Conservation (phyloP, 23 tunicate species). For the Halocynthia aurantium region DNA sequence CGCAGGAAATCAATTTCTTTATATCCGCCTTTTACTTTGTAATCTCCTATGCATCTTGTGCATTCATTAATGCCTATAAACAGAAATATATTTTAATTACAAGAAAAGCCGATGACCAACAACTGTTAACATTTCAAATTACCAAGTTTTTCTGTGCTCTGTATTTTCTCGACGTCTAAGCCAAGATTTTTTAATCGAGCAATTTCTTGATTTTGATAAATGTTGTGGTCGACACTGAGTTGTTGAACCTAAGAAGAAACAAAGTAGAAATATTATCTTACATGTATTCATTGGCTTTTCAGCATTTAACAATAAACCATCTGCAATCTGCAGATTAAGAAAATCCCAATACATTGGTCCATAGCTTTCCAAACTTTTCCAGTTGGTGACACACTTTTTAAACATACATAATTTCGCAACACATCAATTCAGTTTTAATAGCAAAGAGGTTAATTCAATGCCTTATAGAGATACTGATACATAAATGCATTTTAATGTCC, state of each 20-base stretch:
- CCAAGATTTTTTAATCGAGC: constrained; percentile 66
- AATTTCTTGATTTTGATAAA: constrained; percentile 65
- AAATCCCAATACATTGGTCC: no score
- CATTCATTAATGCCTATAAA: constrained; percentile 68
- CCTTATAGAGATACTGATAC: no score
- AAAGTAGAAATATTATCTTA: no score
- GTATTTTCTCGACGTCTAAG: constrained; percentile 52
- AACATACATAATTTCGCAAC: no score
- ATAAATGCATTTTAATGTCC: no score
- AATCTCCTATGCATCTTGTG: constrained; percentile 86
- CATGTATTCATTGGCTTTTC: no score
- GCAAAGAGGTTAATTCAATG: no score
- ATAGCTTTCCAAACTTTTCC: no score
- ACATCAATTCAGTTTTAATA: no score
- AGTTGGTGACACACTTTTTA: no score
- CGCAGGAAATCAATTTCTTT: constrained; percentile 52
- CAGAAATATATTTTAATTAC: neutral
- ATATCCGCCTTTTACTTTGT: constrained; percentile 86
- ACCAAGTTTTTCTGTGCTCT: constrained; percentile 76
- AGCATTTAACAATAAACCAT: no score
- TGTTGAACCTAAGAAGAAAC: constrained; percentile 47
- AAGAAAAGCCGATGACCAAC: neutral
- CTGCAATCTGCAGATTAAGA: no score
- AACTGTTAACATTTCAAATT: neutral
- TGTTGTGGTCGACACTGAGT: constrained; percentile 71